These are phyloP conservation scores for Pimpla rufipes DNA, from an alignment of 2,888 invertebrate genomes.

Conservation along the genomic window DNA sequence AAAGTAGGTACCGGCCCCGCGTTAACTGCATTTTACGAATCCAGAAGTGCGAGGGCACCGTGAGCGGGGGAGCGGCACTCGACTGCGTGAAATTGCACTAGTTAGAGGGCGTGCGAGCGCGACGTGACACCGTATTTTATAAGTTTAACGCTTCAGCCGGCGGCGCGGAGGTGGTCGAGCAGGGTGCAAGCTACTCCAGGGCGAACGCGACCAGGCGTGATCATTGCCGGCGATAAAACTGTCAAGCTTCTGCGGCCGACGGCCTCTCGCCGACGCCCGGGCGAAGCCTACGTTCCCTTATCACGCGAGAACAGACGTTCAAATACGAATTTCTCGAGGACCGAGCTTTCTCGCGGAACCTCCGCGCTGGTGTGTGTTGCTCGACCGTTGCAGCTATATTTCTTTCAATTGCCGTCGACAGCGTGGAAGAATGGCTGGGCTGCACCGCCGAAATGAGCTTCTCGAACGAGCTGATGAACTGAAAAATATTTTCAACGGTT, in stretches of 20 bases:
- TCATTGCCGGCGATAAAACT: constrained; percentile 74
- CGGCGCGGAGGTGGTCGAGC: constrained; percentile 2
- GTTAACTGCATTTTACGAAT: constrained; percentile 57
- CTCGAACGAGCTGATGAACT: background rate
- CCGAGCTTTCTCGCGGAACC: constrained; percentile 6
- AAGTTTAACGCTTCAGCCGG: constrained; percentile 63
- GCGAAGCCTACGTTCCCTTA: constrained; percentile 66
- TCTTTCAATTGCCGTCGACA: constrained; percentile 14
- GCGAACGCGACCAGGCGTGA: constrained; percentile 49
- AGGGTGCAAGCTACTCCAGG: constrained; percentile 47
- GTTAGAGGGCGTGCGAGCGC: constrained; percentile 41
- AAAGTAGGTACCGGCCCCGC: constrained; percentile 42
- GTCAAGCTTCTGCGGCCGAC: constrained; percentile 67
- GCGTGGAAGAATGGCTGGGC: background rate
- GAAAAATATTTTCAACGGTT: too few species aligned
- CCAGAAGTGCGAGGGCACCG: constrained; percentile 20
- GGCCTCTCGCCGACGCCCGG: background rate
- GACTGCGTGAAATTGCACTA: constrained; percentile 42
- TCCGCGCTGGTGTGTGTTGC: constrained; percentile 30
- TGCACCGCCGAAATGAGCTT: background rate
- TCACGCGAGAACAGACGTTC: constrained; percentile 72
- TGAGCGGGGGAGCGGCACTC: background rate
- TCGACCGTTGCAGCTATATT: background rate
- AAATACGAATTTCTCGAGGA: constrained; percentile 49
- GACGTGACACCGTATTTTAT: constrained; percentile 67